Evolutionary conservation across 2,888 invertebrate species (phyloP).

Genomic region (Plemyria rubiginata): DNA sequence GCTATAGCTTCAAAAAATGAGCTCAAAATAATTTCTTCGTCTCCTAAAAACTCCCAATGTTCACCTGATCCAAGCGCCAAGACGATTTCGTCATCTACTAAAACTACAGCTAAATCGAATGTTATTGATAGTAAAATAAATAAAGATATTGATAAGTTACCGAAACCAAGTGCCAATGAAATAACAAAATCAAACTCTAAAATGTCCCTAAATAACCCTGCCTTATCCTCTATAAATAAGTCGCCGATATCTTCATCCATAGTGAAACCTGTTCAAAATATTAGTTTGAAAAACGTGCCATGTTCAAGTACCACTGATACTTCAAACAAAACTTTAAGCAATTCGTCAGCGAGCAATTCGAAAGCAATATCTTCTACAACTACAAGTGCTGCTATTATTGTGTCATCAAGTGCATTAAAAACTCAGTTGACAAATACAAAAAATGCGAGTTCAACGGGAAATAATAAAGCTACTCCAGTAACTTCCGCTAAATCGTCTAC

Average conservation of each 20-base stretch:
- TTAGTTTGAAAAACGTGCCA: slow-evolving; percentile 15
- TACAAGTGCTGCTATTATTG: slow-evolving; percentile 10
- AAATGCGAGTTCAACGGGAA: slow-evolving; percentile 16
- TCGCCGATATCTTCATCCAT: slow-evolving; percentile 30
- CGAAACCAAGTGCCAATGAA: slow-evolving; percentile 44
- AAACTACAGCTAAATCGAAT: slow-evolving; percentile 31
- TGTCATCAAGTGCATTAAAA: slow-evolving; percentile 29
- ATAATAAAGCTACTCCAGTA: slow-evolving; percentile 19
- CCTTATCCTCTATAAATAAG: slow-evolving; percentile 24
- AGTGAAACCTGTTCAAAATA: slow-evolving; percentile 30
- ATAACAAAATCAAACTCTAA: slow-evolving; percentile 30
- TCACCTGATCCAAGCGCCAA: slow-evolving; percentile 31
- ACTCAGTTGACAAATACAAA: slow-evolving; percentile 26
- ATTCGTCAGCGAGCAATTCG: neutral
- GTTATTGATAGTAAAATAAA: slow-evolving; percentile 29
- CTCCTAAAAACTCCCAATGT: slow-evolving; percentile 12
- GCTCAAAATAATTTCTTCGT: slow-evolving; percentile 4
- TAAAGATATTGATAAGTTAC: slow-evolving; percentile 39
- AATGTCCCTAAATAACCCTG: slow-evolving; percentile 26
- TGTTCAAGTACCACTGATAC: slow-evolving; percentile 9
- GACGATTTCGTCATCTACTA: slow-evolving; percentile 19
- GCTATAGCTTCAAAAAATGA: slow-evolving; percentile 37
- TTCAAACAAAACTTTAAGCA: slow-evolving; percentile 6
- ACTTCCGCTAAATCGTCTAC: slow-evolving; percentile 26
- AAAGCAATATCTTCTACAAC: slow-evolving; percentile 13